phyloP scores from a whole-genome alignment of 2,113 vertebrate genomes.

The Orthonyx spaldingii region DNA sequence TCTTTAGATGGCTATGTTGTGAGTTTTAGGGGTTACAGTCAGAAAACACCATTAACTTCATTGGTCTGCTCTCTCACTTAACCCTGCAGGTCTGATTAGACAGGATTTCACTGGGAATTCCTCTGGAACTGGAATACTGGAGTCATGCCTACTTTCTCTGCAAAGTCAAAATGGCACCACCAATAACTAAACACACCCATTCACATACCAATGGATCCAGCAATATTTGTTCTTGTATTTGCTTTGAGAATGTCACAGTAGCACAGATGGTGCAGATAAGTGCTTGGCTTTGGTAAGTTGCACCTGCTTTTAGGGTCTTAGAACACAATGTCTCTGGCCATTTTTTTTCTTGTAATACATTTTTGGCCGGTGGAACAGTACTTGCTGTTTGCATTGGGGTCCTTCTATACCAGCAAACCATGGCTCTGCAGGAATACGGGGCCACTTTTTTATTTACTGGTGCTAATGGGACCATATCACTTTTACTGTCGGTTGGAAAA shows the following conservation, averaged over 20 bases:
- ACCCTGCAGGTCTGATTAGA: not conserved
- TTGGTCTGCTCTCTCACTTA: not conserved
- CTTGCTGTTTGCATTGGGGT: not conserved
- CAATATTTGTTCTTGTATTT: not conserved
- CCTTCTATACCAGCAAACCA: not conserved
- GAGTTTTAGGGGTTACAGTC: not conserved
- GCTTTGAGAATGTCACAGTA: not conserved
- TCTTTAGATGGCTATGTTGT: not conserved
- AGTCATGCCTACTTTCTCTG: not conserved
- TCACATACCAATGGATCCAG: not conserved
- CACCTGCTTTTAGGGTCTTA: not conserved
- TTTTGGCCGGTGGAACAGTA: not conserved
- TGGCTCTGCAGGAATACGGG: not conserved
- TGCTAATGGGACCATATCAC: not conserved
- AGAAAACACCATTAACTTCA: not conserved
- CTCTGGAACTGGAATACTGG: not conserved
- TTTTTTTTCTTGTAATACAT: not conserved
- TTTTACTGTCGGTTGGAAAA: not conserved
- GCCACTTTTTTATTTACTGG: not conserved
- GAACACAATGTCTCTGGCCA: not conserved
- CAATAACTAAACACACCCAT: not conserved
- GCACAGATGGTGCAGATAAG: not conserved
- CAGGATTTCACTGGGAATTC: not conserved
- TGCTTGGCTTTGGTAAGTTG: not conserved
- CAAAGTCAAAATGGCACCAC: not conserved